A percentile compares a stretch with the other conserved stretches of the same genome.
Evolutionary conservation across 2,888 invertebrate species (phyloP).

Genomic region (Stramonita haemastoma): DNA sequence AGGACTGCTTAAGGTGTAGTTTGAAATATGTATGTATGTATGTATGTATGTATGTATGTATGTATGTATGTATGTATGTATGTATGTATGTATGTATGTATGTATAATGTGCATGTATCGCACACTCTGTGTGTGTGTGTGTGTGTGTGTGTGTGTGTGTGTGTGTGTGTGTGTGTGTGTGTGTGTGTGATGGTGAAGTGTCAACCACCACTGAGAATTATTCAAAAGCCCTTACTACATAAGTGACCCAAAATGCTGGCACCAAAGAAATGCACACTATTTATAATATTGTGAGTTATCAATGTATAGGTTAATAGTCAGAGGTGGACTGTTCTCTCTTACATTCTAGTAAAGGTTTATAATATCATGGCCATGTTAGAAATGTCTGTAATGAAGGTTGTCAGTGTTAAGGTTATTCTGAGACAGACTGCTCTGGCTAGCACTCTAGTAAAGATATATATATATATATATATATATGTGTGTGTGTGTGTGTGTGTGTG

Average conservation of each 20-base stretch:
- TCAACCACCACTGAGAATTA: not conserved
- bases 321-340: not conserved
- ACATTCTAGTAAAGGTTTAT: not conserved
- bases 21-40: not conserved
- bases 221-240: no score
- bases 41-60: not conserved
- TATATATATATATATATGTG: not conserved
- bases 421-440: not conserved
- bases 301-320: not conserved
- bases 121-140: not conserved
- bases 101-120: not conserved
- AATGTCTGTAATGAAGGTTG: not conserved
- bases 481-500: not conserved
- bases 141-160: not conserved
- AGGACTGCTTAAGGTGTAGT: no score
- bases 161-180: not conserved
- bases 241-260: no score
- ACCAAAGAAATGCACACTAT: no score
- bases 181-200: not conserved
- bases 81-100: not conserved
- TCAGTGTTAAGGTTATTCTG: not conserved
- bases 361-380: not conserved
- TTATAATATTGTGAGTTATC: not conserved
- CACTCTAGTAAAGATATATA: not conserved
- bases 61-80: no score